Percentiles rank a stretch among this genome's conserved stretches.
phyloP scores from a whole-genome alignment of 2,797 vertebrate species.

The Enteromius thamalakanensis region DNA sequence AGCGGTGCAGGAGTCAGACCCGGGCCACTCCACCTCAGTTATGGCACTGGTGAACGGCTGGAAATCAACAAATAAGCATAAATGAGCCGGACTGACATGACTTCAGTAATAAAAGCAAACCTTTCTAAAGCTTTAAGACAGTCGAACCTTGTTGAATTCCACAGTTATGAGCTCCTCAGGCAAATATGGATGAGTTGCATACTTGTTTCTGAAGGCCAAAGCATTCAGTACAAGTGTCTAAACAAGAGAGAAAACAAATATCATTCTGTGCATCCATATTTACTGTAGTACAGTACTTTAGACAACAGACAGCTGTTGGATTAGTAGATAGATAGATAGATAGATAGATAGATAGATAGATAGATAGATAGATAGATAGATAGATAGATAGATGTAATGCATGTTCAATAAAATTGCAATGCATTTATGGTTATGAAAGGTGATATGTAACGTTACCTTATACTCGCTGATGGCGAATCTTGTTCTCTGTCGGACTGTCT shows the following conservation, averaged over 20 bases:
- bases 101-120: background rate
- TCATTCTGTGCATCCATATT: background rate
- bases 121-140: background rate
- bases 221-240: conserved; percentile 80
- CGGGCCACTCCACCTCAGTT: conserved; percentile 80
- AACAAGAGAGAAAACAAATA: conserved; percentile 23
- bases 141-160: conserved; percentile 23
- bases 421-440: background rate
- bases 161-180: conserved; percentile 77
- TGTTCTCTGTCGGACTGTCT: conserved; percentile 81
- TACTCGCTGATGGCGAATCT: conserved; percentile 83
- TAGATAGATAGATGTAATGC: too few relatives aligned
- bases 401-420: background rate
- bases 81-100: background rate
- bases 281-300: background rate
- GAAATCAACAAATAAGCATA: background rate
- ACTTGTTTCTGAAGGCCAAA: conserved; percentile 86
- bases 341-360: too few relatives aligned
- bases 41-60: conserved; percentile 71
- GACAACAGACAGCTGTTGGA: background rate
- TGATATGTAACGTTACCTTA: conserved; percentile 69
- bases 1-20: conserved; percentile 45
- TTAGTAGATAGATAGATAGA: background rate
- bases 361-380: too few relatives aligned
- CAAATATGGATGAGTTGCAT: conserved; percentile 81